Base-by-base conservation (phyloP, 2,113 vertebrate genomes). In the Platanista minor region DNA sequence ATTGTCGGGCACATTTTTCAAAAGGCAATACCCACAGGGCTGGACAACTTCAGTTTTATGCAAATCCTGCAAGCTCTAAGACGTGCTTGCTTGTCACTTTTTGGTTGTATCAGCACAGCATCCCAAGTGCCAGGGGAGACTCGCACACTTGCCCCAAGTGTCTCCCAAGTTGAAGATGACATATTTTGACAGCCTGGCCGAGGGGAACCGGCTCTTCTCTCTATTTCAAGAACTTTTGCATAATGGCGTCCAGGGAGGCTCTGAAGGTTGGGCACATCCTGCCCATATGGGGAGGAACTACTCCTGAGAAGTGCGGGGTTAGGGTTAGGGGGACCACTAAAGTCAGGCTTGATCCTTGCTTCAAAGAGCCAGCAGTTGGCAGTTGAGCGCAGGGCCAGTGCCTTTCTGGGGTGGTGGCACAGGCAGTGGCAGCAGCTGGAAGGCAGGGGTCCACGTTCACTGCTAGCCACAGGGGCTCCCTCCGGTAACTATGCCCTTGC, bases 1-100 rank as follows among this genome's bases (percentile, higher is more conserved):
- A 97, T 98, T 98, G 98, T 98, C 94, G 74, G 97, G 97, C 97
- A 98, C 97, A 95, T 98, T 98, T 98, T 98, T 98, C 27, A 95
- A 94, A 98, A 98, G 97, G 98, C 98, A 98, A 98, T 98, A 98
- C 98, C 98, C 98, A 98, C 98, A 98, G 98, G 98, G 98, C 98
- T 98, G 98, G 99, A 98, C 97, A 98, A 98, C 97, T 98, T 98
- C 98, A 96, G 97, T 98, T 98, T 98, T 98, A 98, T 98, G 98
- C 96, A 98, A 98, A 98, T 98, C 92, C 62, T 82, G 33, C 71
- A 97, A 84, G 94, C 61, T 90, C n/a, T 36, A 88, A 98, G 97
- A 94, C 1, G 5, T 95, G 98, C 98, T 98, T 97, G 54, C 97
- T 97, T 97, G 96, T 98, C 96, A 96, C 93, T 98, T 98, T 97